These are phyloP conservation scores for Cossypha dichroa DNA, from an alignment of 2,797 vertebrate genomes.

Conservation along the genomic window DNA sequence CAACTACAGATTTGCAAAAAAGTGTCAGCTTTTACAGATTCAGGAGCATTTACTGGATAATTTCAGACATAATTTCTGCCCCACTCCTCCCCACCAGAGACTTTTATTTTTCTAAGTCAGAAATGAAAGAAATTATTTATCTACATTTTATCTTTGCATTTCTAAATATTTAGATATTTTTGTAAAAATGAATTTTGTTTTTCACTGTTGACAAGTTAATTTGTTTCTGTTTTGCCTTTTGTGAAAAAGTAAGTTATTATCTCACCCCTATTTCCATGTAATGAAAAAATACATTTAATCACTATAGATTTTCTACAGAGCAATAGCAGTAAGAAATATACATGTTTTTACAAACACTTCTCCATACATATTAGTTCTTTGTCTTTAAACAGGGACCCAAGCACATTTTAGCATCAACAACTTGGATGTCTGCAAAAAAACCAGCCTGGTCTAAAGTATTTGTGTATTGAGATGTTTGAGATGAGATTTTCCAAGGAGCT, in stretches of 20 bases:
- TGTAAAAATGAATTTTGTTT: neutral
- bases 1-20: neutral
- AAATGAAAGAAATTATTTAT: neutral
- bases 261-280: neutral
- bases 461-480: neutral
- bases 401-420: neutral
- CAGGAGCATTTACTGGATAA: neutral
- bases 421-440: neutral
- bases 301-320: neutral
- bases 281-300: neutral
- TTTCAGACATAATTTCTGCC: neutral
- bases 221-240: neutral
- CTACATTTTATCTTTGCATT: neutral
- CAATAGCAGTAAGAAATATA: neutral
- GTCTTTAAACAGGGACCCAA: neutral
- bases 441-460: rapidly evolving
- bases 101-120: neutral
- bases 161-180: neutral
- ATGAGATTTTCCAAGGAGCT: neutral
- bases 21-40: neutral
- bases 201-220: neutral
- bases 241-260: neutral
- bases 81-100: rapidly evolving
- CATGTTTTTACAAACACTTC: neutral
- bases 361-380: neutral